Evolutionary conservation across 2,797 vertebrate genomes (phyloP).

Genomic region (Oreonectes daqikongensis): DNA sequence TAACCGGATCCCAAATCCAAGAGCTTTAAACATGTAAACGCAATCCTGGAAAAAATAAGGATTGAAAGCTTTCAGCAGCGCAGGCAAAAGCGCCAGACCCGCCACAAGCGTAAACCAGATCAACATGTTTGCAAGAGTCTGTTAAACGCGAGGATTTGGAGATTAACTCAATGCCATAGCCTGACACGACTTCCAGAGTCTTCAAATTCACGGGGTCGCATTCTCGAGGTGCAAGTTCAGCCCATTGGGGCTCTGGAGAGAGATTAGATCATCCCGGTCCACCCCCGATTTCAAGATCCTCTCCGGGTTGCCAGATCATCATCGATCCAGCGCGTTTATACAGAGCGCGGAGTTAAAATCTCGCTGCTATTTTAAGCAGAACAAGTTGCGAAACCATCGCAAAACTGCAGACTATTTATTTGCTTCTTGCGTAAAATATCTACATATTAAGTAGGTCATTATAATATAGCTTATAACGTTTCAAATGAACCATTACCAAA

Average conservation of each 20-base stretch:
- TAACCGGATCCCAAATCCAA: conserved; percentile 53
- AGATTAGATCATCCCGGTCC: conserved; percentile 21
- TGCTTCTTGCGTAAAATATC: no score
- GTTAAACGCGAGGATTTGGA: background rate
- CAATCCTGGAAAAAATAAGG: conserved; percentile 69
- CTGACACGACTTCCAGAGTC: conserved; percentile 9
- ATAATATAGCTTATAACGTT: no score
- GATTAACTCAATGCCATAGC: background rate
- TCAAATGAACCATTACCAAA: no score
- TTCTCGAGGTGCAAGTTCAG: conserved; percentile 60
- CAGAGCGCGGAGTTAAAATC: background rate
- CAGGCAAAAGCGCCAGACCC: conserved; percentile 65
- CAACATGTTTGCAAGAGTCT: conserved; percentile 60
- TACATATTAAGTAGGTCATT: no score
- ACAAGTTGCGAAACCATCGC: no score
- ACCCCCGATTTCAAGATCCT: conserved; percentile 12
- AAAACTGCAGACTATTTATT: no score
- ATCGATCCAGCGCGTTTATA: no score
- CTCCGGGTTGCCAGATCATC: conserved; percentile 53
- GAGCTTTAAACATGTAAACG: conserved; percentile 56
- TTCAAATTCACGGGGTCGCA: conserved; percentile 15
- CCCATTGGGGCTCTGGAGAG: background rate
- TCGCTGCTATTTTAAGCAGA: background rate
- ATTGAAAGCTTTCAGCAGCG: conserved; percentile 52
- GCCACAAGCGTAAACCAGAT: conserved; percentile 62